Evolutionary conservation across 2,888 invertebrate species (phyloP), one percentile per base, ranked within the genome.

Genomic region (Vanessa cardui): DNA sequence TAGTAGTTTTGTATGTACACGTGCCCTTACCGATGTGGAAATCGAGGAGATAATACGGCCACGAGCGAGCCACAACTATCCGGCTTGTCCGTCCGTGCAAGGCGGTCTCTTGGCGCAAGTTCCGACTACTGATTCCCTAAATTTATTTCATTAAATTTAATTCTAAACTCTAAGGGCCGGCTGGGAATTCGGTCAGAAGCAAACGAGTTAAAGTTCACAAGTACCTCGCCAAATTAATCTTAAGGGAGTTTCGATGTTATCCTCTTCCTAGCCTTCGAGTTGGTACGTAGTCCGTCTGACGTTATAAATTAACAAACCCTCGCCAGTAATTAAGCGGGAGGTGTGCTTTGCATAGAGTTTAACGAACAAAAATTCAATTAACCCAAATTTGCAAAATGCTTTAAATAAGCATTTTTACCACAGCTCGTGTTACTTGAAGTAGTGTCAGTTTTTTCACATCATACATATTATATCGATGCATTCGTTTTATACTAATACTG

Each of bases 71-170:
- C 82, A 56, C 81, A 82, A 81, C 78, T 79, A 78, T 78, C 77
- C 76, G 72, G 73, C 66, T 68, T 60, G 70, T 66, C 77, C 68
- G 71, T 73, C 74, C 74, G 77, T 73, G 62, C 66, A 64, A 74
- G 70, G 68, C 71, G 69, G 73, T 74, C 75, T 78, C 80, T 78
- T 76, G 69, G 47, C 80, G 76, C 80, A 85, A 87, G 83, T 89
- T 86, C 81, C 79, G 77, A 80, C 83, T 83, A 82, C 84, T 84
- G 85, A 86, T 86, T 87, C 84, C 77, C 81, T 79, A 83, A 90
- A 90, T 90, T 89, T 89, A 89, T 90, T 91, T 90, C 87, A 90
- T 90, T 91, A 88, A 91, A 90, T 90, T 89, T 88, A 91, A 90
- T 89, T 89, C 84, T 87, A 85, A 89, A 89, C 89, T 89, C 82